These are phyloP conservation scores for Chiloscyllium plagiosum DNA, from an alignment of 2,113 vertebrate species.

Conservation along the genomic window DNA sequence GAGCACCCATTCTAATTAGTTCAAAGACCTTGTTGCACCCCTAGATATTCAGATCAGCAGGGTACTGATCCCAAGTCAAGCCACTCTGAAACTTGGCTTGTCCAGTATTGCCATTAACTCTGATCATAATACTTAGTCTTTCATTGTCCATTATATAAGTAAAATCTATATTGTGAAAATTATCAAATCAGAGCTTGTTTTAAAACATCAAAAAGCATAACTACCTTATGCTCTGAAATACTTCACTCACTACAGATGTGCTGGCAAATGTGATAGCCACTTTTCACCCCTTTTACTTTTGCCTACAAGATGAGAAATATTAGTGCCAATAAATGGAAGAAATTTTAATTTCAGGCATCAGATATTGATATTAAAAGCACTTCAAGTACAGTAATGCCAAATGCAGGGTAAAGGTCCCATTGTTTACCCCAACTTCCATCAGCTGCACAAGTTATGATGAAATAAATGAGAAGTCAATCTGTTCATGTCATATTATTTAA, in stretches of 20 bases:
- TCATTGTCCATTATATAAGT: neutral
- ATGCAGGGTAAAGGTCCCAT: neutral
- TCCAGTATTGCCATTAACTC: too few relatives aligned
- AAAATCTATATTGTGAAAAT: neutral
- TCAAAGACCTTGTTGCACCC: too few relatives aligned
- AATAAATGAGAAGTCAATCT: neutral
- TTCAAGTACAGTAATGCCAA: neutral
- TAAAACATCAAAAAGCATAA: neutral
- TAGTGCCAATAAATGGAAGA: neutral
- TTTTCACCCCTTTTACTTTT: neutral
- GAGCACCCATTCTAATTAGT: too few relatives aligned
- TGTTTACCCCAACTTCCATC: neutral
- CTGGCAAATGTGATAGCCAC: neutral
- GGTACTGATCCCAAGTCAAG: too few relatives aligned
- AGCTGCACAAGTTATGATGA: neutral
- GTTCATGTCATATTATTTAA: neutral
- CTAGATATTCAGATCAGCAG: too few relatives aligned
- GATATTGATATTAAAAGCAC: neutral
- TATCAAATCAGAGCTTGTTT: neutral
- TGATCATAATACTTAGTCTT: neutral
- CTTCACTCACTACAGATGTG: neutral
- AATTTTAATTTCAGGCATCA: neutral
- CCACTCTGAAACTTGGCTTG: too few relatives aligned
- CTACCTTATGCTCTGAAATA: neutral
- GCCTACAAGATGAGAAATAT: neutral